Conservation (phyloP, 1,140 invertebrate species). For the Cotesia chilonis region DNA sequence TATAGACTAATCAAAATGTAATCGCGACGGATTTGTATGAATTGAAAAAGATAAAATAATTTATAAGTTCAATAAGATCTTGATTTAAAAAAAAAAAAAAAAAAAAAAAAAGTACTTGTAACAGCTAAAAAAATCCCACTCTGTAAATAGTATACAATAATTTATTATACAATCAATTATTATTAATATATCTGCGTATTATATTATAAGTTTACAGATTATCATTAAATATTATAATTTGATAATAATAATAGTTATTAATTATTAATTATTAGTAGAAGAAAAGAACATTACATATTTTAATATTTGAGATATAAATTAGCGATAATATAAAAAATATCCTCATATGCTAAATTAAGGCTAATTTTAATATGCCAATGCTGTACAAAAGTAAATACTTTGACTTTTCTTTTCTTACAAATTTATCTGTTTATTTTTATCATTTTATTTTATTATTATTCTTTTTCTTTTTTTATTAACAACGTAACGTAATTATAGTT, state of each 20-base stretch:
- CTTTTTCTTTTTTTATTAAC: slow-evolving; percentile 2
- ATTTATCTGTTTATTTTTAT: slow-evolving; percentile 12
- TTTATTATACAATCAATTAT: slow-evolving; percentile 51
- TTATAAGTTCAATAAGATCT: not conserved
- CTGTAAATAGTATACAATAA: slow-evolving; percentile 57
- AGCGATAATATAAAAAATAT: not conserved
- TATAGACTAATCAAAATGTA: slow-evolving; percentile 58
- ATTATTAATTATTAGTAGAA: slow-evolving; percentile 45
- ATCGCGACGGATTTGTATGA: slow-evolving; percentile 22
- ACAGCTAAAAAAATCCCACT: slow-evolving; percentile 30
- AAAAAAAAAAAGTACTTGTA: slow-evolving; percentile 13
- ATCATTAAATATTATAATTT: slow-evolving; percentile 45
- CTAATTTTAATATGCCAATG: slow-evolving; percentile 57
- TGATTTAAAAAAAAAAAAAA: not conserved
- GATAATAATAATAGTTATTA: slow-evolving; percentile 48
- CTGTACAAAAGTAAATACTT: slow-evolving; percentile 61
- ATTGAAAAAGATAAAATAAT: not conserved
- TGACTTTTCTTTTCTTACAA: slow-evolving; percentile 49
- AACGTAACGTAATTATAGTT: slow-evolving; percentile 8
- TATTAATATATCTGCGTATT: slow-evolving; percentile 62
- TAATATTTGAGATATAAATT: slow-evolving; percentile 47
- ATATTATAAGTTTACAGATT: slow-evolving; percentile 60
- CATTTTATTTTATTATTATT: too few relatives aligned
- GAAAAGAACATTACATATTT: slow-evolving; percentile 51
- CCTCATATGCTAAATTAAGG: not conserved